Conservation (phyloP, 2,113 vertebrate genomes). For the Arizona elegans region DNA sequence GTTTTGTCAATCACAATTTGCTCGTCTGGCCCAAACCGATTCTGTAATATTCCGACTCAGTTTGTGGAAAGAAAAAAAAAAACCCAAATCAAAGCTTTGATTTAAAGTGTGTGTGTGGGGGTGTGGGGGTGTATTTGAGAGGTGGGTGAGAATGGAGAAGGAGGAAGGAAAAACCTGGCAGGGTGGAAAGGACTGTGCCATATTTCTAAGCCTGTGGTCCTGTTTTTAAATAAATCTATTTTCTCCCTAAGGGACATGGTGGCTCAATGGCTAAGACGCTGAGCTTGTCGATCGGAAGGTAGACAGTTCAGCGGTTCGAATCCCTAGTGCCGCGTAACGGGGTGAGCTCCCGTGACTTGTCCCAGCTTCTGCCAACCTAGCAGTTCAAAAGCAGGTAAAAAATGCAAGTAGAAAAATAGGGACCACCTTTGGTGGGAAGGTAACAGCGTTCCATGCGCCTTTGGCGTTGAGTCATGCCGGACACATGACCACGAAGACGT, state of each 20-base stretch:
- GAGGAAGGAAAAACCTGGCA: constrained; percentile 28
- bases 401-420: no score
- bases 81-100: constrained; percentile 27
- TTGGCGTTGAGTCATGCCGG: no score
- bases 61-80: constrained; percentile 44
- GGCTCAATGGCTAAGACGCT: no score
- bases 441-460: no score
- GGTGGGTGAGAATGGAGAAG: constrained; percentile 2
- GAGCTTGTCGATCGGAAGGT: no score
- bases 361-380: no score
- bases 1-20: constrained; percentile 73
- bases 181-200: background rate
- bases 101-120: constrained; percentile 16
- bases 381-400: no score
- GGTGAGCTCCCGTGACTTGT: no score
- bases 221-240: constrained; percentile 18
- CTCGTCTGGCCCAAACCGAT: constrained; percentile 52
- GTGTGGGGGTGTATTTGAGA: constrained; percentile 15
- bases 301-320: no score
- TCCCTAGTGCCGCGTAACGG: no score
- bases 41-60: constrained; percentile 39
- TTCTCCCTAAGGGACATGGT: background rate
- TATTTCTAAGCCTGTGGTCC: background rate
- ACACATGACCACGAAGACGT: no score
- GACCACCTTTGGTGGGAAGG: no score